These are phyloP conservation scores for Megalurothrips usitatus DNA, from an alignment of 2,888 invertebrate species.

Conservation along the genomic window DNA sequence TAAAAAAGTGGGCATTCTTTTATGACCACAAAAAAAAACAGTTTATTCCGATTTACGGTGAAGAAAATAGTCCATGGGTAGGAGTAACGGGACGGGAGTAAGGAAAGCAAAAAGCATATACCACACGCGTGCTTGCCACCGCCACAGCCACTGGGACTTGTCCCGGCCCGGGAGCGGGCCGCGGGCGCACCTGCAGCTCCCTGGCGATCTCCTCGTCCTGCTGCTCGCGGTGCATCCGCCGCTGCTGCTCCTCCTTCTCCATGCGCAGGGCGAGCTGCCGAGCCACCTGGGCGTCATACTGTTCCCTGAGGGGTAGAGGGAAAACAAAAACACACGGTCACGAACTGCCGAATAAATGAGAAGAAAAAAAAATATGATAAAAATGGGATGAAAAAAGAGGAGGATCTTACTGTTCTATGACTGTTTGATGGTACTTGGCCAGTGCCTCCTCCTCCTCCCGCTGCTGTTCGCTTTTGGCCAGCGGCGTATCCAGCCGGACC, in stretches of 20 bases:
- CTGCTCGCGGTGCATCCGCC: constrained; percentile 51
- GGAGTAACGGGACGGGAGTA: background rate
- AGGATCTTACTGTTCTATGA: constrained; percentile 60
- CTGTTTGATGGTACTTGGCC: constrained; percentile 55
- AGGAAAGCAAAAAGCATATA: constrained; percentile 14
- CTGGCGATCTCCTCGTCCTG: constrained; percentile 51
- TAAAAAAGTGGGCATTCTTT: background rate
- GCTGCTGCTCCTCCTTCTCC: constrained; percentile 51
- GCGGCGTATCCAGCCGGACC: constrained; percentile 72
- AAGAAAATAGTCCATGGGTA: background rate
- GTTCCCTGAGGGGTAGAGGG: constrained; percentile 52
- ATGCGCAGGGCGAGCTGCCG: constrained; percentile 62
- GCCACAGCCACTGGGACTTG: constrained; percentile 16
- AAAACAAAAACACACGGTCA: background rate
- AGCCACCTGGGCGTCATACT: constrained; percentile 62
- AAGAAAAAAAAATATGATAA: background rate
- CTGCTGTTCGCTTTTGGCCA: constrained; percentile 67
- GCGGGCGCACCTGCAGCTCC: constrained; percentile 49
- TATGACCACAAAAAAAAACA: background rate
- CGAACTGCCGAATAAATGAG: background rate
- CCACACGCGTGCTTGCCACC: background rate
- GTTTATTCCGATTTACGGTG: background rate
- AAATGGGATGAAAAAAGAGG: too few species aligned
- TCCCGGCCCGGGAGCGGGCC: constrained; percentile 29
- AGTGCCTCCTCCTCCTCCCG: constrained; percentile 62